Evolutionary conservation across 2,888 invertebrate genomes (phyloP), one percentile per base, ranked within the genome.

Genomic region (Coenonympha arcania): DNA sequence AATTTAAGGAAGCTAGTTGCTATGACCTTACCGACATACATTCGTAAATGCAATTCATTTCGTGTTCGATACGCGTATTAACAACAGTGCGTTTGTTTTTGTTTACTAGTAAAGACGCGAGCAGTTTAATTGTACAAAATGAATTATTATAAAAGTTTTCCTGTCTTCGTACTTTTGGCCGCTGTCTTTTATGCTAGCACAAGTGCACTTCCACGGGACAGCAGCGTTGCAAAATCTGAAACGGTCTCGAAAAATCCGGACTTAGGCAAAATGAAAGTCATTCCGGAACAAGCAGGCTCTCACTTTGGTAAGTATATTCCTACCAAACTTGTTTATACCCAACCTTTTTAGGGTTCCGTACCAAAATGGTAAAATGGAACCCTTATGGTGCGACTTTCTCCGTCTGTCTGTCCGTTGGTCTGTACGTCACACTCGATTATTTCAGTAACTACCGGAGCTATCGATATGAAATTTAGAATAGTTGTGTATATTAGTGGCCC

Each of bases 121-220:
- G 5, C 19, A 20, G 8, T 36, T 9, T 13, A n/a, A 0, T 13
- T 11, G 3, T 26, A 28, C 19, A 46, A 57, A 11, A 51, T 26
- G 45, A 62, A 60, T 59, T 22, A 44, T 22, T 48, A 52, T n/a
- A 60, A 54, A 45, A 43, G 47, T 15, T 47, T 57, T 24, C 49
- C 30, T 28, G 26, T 53, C 1, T 11, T 55, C 13, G 43, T 51
- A 16, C 19, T 52, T 36, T 11, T 45, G 4, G 18, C 49, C 20
- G 34, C 34, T 11, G 22, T 56, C 31, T 50, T 19, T 40, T 48
- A 51, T 13, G 37, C 44, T 8, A 59, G 64, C 51, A 57, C 57
- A 20, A 44, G 59, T 40, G 68, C 64, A 6, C 55, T 61, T 16
- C 73, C 76, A 8, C 64, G 66, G 55, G 68, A 69, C 36, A 61